Base-by-base conservation (phyloP, 1,140 invertebrate genomes). In the Trichomalopsis sarcophagae region DNA sequence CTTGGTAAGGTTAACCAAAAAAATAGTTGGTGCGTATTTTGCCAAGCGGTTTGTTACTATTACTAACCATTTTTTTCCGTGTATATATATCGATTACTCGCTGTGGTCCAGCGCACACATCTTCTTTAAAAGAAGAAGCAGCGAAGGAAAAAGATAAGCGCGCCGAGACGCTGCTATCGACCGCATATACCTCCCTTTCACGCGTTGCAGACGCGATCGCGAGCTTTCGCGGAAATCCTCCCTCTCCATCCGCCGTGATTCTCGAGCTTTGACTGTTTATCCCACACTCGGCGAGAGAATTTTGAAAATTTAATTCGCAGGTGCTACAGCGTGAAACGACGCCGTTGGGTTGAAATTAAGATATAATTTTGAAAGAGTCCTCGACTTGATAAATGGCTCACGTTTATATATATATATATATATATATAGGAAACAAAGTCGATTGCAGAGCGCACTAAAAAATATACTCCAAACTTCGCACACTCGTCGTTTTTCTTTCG, bases 221-320 rank as follows among this genome's bases (percentile, higher is more conserved):
- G 73, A 62, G 83, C 84, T 85, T 82, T 71, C 87, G 83, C 88
- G 88, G 85, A 89, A 89, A 89, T 89, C 87, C 88, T 86, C 79
- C 86, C 71, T 47, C 78, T 82, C 30, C 83, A 66, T 78, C 50
- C 81, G 6, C 33, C 66, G 30, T 68, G 82, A 86, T 85, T 88
- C 88, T n/a, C 69, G 2, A 40, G 73, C 55, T 71, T 33, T 71
- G 62, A 77, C 40, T 50, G 13, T 47, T 40, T 13, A 21, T 76
- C 36, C 68, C 55, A 66, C n/a, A 76, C 17, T 76, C 23, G 6
- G 3, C 50, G 14, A 30, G 9, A 33, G 23, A 71, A 76, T 66
- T 83, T 75, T 50, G 69, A 82, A 71, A 73, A 77, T 55, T 30
- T 47, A 55, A 77, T 77, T 77, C 23, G 9, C 10, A 44, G 47